Conservation (phyloP, 2,797 vertebrate genomes). For the Perodicticus potto region DNA sequence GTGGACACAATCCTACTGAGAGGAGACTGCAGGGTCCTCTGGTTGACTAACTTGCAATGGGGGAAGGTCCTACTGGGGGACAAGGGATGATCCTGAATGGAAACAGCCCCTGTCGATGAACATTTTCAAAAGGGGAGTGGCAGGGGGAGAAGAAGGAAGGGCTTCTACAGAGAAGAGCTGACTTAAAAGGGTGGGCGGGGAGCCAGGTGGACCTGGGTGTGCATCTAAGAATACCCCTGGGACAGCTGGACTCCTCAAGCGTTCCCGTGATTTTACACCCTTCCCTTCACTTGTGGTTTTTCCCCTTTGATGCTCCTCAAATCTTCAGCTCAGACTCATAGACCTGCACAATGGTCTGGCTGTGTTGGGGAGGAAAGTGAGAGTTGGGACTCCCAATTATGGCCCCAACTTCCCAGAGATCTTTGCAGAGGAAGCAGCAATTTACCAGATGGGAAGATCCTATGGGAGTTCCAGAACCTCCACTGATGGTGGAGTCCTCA, state of each 20-base stretch:
- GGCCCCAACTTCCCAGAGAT: neutral
- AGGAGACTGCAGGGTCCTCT: neutral
- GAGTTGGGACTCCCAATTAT: neutral
- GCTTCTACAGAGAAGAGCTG: neutral
- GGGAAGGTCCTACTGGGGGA: neutral
- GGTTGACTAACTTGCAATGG: neutral
- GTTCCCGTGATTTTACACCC: neutral
- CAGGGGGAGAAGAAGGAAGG: neutral
- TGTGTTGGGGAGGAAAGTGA: conserved; percentile 38
- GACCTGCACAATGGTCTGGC: neutral
- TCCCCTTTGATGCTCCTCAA: neutral
- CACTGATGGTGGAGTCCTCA: neutral
- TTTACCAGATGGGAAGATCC: neutral
- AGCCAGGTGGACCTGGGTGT: neutral
- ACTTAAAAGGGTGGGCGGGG: neutral
- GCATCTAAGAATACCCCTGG: neutral
- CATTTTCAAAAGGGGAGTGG: neutral
- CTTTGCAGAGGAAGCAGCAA: neutral
- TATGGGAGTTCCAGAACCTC: neutral
- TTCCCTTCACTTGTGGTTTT: neutral
- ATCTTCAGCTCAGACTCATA: neutral
- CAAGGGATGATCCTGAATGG: neutral
- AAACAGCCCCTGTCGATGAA: neutral
- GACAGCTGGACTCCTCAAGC: neutral
- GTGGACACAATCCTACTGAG: neutral